phyloP scores from a whole-genome alignment of 64 coral and sea anemone species.

The Pachyseris speciosa region DNA sequence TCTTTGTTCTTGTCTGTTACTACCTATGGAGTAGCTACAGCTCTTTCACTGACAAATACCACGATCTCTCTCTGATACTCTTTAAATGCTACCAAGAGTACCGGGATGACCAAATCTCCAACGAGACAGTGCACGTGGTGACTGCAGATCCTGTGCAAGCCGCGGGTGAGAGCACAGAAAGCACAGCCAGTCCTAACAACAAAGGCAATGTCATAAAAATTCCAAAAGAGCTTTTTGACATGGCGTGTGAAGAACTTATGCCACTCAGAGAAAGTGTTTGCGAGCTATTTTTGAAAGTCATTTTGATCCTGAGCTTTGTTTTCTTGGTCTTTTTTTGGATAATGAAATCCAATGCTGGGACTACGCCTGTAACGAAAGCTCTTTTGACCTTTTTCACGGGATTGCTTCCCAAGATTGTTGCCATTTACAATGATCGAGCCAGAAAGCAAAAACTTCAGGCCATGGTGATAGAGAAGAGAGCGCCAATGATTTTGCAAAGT shows the following conservation, averaged over 20 bases:
- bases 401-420: not conserved
- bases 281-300: not conserved
- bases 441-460: not conserved
- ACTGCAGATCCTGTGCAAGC: not conserved
- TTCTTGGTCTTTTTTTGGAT: not conserved
- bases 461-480: not conserved
- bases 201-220: not conserved
- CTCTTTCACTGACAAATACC: conserved; percentile 12
- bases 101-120: too few relatives aligned
- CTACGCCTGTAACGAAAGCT: not conserved
- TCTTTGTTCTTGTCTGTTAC: not conserved
- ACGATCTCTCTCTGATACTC: not conserved
- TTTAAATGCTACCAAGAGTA: not conserved
- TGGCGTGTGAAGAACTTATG: conserved; percentile 22
- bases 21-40: conserved; percentile 19
- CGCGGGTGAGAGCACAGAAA: too few relatives aligned
- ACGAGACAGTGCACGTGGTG: not conserved
- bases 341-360: not conserved
- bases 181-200: not conserved
- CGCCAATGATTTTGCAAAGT: not conserved
- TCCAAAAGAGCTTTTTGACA: conserved; percentile 1
- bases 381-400: not conserved
- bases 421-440: not conserved
- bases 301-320: not conserved
- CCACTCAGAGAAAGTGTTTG: not conserved